A percentile compares a stretch with the other conserved stretches of the same genome.
phyloP scores from a whole-genome alignment of 1,140 invertebrate species.

The Drosophila insularis region DNA sequence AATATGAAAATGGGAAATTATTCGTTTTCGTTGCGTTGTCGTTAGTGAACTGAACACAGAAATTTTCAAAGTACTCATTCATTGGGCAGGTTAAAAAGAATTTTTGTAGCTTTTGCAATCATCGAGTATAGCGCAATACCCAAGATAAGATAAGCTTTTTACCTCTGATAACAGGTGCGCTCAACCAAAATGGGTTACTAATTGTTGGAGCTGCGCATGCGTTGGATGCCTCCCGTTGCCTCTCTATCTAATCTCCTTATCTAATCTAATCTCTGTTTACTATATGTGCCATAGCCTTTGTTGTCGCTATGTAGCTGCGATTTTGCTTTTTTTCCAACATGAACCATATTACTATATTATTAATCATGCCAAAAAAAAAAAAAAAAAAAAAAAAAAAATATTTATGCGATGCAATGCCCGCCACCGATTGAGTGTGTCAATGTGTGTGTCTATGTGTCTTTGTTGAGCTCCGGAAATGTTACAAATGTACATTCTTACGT shows the following conservation, averaged over 20 bases:
- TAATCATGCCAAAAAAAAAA: slow-evolving; percentile 59
- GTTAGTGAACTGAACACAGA: slow-evolving; percentile 62
- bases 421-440: background rate
- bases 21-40: slow-evolving; percentile 67
- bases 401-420: background rate
- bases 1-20: slow-evolving; percentile 22
- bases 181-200: slow-evolving; percentile 60
- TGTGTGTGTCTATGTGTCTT: slow-evolving; percentile 20
- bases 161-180: slow-evolving; percentile 59
- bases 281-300: slow-evolving; percentile 26
- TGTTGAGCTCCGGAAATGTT: slow-evolving; percentile 34
- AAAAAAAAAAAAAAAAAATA: slow-evolving; percentile 26
- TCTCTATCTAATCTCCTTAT: background rate
- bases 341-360: slow-evolving; percentile 33
- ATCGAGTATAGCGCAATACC: slow-evolving; percentile 34
- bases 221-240: background rate
- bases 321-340: background rate
- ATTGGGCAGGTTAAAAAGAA: slow-evolving; percentile 49
- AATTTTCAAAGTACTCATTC: slow-evolving; percentile 35
- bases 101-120: slow-evolving; percentile 78
- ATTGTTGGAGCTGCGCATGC: slow-evolving; percentile 53
- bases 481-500: slow-evolving; percentile 32
- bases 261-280: slow-evolving; percentile 49
- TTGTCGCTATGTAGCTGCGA: slow-evolving; percentile 43
- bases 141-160: slow-evolving; percentile 54